These are phyloP conservation scores for Busseola fusca DNA, from an alignment of 2,888 invertebrate genomes.

Conservation along the genomic window DNA sequence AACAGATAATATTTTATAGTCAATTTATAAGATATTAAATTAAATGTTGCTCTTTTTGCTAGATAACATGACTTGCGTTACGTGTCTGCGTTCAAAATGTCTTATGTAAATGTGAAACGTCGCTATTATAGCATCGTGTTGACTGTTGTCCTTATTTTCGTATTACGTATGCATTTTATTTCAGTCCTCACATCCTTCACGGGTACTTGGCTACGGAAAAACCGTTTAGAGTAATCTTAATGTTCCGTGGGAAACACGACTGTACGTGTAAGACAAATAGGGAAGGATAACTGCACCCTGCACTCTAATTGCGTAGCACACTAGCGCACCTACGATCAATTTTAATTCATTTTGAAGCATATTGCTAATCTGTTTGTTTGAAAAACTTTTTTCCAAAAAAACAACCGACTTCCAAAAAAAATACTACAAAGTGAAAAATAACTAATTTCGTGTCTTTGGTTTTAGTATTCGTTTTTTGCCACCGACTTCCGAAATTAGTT, in stretches of 20 bases:
- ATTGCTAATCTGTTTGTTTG: too few relatives aligned
- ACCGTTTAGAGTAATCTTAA: background rate
- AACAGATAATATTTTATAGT: conserved; percentile 15
- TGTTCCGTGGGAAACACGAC: conserved; percentile 1
- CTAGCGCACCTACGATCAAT: too few relatives aligned
- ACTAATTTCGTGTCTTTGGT: too few relatives aligned
- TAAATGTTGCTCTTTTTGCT: background rate
- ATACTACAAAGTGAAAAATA: too few relatives aligned
- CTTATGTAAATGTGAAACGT: background rate
- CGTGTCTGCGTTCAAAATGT: background rate
- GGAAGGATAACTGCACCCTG: background rate
- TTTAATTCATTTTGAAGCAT: too few relatives aligned
- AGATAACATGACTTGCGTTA: background rate
- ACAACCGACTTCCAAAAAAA: too few relatives aligned
- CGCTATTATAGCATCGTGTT: background rate
- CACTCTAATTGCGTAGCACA: too few relatives aligned
- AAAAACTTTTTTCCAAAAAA: too few relatives aligned
- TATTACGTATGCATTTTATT: background rate
- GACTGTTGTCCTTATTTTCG: background rate
- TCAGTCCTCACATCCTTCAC: background rate
- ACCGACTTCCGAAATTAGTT: too few relatives aligned
- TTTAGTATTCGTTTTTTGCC: too few relatives aligned
- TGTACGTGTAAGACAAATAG: background rate
- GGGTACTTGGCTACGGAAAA: conserved; percentile 3
- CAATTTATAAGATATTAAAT: too few relatives aligned